Evolutionary conservation across 1,140 invertebrate genomes (phyloP).

Genomic region (Drosophila ogumai): DNA sequence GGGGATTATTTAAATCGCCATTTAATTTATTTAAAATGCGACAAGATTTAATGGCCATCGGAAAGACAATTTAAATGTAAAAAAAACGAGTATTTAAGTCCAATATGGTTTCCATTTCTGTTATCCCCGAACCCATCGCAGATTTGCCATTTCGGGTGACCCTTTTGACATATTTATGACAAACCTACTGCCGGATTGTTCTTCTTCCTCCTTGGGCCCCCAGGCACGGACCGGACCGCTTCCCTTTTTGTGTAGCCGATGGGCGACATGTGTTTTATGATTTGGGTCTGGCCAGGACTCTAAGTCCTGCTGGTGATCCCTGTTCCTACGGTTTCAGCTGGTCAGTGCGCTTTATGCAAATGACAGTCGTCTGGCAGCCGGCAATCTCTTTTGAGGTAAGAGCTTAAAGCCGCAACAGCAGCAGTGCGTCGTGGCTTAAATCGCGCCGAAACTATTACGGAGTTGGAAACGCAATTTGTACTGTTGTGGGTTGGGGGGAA

Average conservation of each 20-base stretch:
- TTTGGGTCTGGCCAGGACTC: slow-evolving; percentile 55
- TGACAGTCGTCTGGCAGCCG: slow-evolving; percentile 43
- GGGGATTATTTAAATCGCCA: neutral
- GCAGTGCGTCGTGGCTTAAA: slow-evolving; percentile 8
- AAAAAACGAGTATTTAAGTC: slow-evolving; percentile 16
- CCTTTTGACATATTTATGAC: slow-evolving; percentile 76
- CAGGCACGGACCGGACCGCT: neutral
- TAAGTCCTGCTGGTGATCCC: slow-evolving; percentile 15
- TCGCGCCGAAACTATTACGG: slow-evolving; percentile 3
- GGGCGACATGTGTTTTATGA: slow-evolving; percentile 75
- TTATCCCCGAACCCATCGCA: slow-evolving; percentile 58
- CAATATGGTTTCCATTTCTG: slow-evolving; percentile 22
- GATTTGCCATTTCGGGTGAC: slow-evolving; percentile 40
- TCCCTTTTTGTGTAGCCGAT: slow-evolving; percentile 29
- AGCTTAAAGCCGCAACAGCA: slow-evolving; percentile 28
- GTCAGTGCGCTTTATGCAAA: slow-evolving; percentile 67
- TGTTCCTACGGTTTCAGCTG: slow-evolving; percentile 2
- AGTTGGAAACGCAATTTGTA: slow-evolving; percentile 17
- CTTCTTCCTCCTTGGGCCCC: neutral
- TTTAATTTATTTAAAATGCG: slow-evolving; percentile 23
- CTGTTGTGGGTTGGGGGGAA: neutral
- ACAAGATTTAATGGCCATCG: slow-evolving; percentile 21
- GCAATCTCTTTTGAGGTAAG: slow-evolving; percentile 19
- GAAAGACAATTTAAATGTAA: slow-evolving; percentile 27
- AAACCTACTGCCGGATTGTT: slow-evolving; percentile 37